Percentiles rank a stretch among this genome's conserved stretches.
Evolutionary conservation across 2,888 invertebrate genomes (phyloP).

Genomic region (Cenopis cana): DNA sequence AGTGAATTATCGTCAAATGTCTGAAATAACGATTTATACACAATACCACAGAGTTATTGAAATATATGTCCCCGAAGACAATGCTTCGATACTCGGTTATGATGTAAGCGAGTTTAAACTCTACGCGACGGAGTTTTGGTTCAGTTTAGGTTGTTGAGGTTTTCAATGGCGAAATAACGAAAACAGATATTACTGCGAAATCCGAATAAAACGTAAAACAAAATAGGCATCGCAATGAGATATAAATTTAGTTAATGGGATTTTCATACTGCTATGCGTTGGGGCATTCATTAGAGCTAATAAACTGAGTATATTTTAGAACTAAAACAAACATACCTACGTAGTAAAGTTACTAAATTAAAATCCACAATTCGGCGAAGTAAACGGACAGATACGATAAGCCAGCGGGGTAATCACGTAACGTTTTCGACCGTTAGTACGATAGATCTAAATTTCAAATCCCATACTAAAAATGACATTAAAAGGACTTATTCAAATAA

Average conservation of each 20-base stretch:
- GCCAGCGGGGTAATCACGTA: no score
- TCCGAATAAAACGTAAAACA: slow-evolving; percentile 73
- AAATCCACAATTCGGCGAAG: no score
- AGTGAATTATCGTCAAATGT: slow-evolving; percentile 76
- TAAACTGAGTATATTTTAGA: slow-evolving; percentile 27
- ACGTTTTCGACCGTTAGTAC: no score
- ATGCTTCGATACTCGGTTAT: slow-evolving; percentile 59
- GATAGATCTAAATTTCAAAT: no score
- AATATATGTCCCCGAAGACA: slow-evolving; percentile 81
- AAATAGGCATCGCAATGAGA: slow-evolving; percentile 72
- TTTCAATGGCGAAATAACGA: slow-evolving; percentile 64
- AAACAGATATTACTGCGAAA: slow-evolving; percentile 71
- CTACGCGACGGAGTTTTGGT: slow-evolving; percentile 56
- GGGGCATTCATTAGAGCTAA: slow-evolving; percentile 16
- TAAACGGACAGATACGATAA: no score
- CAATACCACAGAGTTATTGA: slow-evolving; percentile 78
- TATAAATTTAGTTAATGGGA: slow-evolving; percentile 75
- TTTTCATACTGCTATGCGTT: slow-evolving; percentile 66
- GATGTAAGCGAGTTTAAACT: slow-evolving; percentile 57
- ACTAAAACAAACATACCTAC: neutral
- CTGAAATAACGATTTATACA: slow-evolving; percentile 80
- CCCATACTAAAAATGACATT: no score
- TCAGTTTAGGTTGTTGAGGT: slow-evolving; percentile 52
- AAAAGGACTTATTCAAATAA: no score
- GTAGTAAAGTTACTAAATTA: neutral